Percentiles rank a stretch among this genome's conserved stretches.
Evolutionary conservation across 2,797 vertebrate genomes (phyloP).

Genomic region (Lacerta bilineata): DNA sequence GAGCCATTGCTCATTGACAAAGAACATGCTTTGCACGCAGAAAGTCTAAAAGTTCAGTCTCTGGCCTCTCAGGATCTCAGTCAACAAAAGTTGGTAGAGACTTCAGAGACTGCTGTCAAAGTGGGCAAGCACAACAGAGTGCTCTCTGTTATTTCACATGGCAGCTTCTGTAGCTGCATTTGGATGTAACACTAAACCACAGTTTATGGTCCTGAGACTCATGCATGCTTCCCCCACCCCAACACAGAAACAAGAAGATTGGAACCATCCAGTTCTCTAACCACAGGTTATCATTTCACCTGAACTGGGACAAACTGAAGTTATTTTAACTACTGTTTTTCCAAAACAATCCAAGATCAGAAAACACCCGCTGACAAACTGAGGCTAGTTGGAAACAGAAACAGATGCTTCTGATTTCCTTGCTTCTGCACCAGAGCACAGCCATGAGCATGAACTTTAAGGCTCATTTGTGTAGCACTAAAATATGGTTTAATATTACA

Average conservation of each 20-base stretch:
- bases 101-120: neutral
- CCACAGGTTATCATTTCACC: no score
- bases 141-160: neutral
- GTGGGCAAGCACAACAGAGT: neutral
- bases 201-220: neutral
- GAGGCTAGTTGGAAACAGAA: no score
- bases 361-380: no score
- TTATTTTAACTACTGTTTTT: no score
- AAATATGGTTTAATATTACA: neutral
- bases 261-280: no score
- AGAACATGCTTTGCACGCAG: neutral
- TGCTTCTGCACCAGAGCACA: no score
- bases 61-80: neutral
- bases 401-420: no score
- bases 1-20: neutral
- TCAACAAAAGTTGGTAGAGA: neutral
- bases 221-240: neutral
- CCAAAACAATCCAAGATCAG: no score
- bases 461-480: no score
- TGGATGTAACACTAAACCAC: neutral
- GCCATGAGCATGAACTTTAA: no score
- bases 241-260: neutral
- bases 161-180: neutral
- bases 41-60: neutral
- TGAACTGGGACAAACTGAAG: no score